Evolutionary conservation across 2,797 vertebrate species (phyloP), one percentile per base, ranked within the genome.

Genomic region (Acanthurus tractus): DNA sequence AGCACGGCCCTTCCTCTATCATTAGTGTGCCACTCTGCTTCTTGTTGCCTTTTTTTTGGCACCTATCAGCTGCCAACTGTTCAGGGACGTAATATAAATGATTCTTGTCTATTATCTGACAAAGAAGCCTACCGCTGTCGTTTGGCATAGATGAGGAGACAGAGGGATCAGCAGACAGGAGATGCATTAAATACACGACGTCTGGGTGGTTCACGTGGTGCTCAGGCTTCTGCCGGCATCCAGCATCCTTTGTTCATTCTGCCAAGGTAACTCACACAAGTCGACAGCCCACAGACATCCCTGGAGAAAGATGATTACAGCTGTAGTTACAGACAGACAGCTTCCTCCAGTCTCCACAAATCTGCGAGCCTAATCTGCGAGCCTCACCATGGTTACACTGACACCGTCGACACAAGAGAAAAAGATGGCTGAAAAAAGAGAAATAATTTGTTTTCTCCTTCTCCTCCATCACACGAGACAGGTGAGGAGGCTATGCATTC

Each of bases 361-460:
- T 74, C 65, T n/a, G n/a, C n/a, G 4, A 29, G 61, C 58, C 54
- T 79, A 54, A 66, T 74, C 65, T n/a, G n/a, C n/a, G 4, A 29
- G 61, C 58, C 54, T 79, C 66, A 54, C 78, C 76, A 67, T 88
- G 69, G 82, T 82, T 75, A 86, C 84, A 20, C 71, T 76, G 62
- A 44, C 63, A 76, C 68, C 14, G 40, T 62, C 74, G 65, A 71
- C 44, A 40, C 17, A 52, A 48, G 25, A 52, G 48, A 69, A 53
- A 25, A 68, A 75, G 56, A 14, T 13, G 40, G 1, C 22, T 17
- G 56, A 34, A 62, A 74, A 81, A 72, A 56, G 42, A 66, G 52
- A 44, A 68, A 79, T 84, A 66, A 86, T 90, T 86, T 67, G 64
- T 88, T 86, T 87, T 84, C 58, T 73, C 53, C 61, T 70, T 70